Percentiles rank a stretch among this genome's conserved stretches.
Evolutionary conservation across 2,113 vertebrate genomes (phyloP).

Genomic region (Sturnira hondurensis): DNA sequence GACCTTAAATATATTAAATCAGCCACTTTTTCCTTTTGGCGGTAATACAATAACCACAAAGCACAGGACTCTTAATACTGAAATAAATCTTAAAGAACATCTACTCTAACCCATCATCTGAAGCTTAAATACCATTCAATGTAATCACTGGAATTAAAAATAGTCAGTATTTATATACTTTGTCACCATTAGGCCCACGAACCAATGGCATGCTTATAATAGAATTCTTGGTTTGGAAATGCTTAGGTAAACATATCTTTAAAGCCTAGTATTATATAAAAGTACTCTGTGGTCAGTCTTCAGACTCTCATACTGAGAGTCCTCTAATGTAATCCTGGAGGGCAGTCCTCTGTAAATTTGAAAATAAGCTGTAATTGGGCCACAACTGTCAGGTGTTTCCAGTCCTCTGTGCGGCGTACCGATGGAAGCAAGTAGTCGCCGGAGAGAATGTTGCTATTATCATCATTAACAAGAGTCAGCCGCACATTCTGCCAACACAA

Average conservation of each 20-base stretch:
- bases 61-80: background rate
- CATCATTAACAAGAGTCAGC: background rate
- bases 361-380: background rate
- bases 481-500: background rate
- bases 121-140: background rate
- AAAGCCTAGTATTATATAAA: background rate
- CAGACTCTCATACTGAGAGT: background rate
- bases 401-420: background rate
- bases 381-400: slow-evolving; percentile 49
- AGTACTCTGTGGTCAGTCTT: background rate
- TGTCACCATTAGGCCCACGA: background rate
- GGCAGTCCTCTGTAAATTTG: background rate
- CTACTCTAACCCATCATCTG: background rate
- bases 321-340: background rate
- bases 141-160: background rate
- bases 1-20: slow-evolving; percentile 47
- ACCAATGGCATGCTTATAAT: background rate
- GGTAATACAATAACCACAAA: slow-evolving; percentile 24
- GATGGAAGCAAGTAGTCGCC: background rate
- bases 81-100: slow-evolving; percentile 39
- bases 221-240: slow-evolving; percentile 3
- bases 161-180: background rate
- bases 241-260: background rate
- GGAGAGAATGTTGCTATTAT: slow-evolving; percentile 14
- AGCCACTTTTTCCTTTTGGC: slow-evolving; percentile 32